Evolutionary conservation across 2,888 invertebrate species (phyloP).

Genomic region (Acleris laterana): DNA sequence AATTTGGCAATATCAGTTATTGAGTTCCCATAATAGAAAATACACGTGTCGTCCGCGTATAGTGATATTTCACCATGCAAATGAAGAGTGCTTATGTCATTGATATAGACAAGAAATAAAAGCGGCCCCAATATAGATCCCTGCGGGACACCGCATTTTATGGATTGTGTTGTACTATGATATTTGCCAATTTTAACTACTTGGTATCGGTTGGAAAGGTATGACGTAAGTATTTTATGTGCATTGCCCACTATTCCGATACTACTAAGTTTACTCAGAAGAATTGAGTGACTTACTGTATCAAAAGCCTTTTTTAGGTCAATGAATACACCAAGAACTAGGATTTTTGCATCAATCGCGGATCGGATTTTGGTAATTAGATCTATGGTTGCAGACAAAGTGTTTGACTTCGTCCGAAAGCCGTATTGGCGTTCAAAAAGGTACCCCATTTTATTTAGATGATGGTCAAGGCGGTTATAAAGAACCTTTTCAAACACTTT

Average conservation of each 20-base stretch:
- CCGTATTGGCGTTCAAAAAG: slow-evolving; percentile 2
- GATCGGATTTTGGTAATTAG: slow-evolving; percentile 4
- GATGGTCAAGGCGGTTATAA: slow-evolving; percentile 4
- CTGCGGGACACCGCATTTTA: background rate
- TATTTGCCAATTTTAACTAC: too few species aligned
- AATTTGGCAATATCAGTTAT: background rate
- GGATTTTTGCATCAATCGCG: background rate
- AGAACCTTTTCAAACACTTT: slow-evolving; percentile 15
- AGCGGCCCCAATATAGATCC: slow-evolving; percentile 5
- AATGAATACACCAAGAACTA: slow-evolving; percentile 3
- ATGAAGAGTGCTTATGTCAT: background rate
- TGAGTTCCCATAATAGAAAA: slow-evolving; percentile 9
- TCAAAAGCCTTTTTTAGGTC: background rate
- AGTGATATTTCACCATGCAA: slow-evolving; percentile 12
- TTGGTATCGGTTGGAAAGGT: too few species aligned
- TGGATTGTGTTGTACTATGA: background rate
- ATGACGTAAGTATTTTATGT: background rate
- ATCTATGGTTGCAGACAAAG: slow-evolving; percentile 2
- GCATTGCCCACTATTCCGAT: slow-evolving; percentile 1
- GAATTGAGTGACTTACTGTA: background rate
- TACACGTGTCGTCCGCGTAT: slow-evolving; percentile 19
- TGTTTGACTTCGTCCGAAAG: background rate
- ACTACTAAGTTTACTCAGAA: background rate
- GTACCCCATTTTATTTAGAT: background rate
- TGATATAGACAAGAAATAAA: slow-evolving; percentile 3